phyloP scores from a whole-genome alignment of 2,888 invertebrate species.

The Melanophora roralis region DNA sequence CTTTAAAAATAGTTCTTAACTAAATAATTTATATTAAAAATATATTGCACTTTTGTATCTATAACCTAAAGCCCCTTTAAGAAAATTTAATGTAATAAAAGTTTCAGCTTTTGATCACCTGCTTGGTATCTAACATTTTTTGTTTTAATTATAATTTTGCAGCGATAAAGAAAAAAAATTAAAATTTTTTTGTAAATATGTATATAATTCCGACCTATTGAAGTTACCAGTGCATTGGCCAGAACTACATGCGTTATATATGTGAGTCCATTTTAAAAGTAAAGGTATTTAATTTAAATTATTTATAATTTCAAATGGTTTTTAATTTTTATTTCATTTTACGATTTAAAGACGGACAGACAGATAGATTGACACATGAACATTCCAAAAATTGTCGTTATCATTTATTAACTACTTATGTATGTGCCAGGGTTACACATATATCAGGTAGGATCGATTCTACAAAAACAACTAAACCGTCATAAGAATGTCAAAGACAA shows the following conservation, averaged over 20 bases:
- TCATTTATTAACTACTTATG: no score
- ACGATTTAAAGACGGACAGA: no score
- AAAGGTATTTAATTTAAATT: not conserved
- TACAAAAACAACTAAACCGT: no score
- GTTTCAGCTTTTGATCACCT: constrained; percentile 42
- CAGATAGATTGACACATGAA: no score
- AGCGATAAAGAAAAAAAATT: no score
- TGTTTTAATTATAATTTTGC: constrained; percentile 12
- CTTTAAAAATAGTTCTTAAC: constrained; percentile 4
- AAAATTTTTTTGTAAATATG: no score
- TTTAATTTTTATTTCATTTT: not conserved
- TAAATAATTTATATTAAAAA: not conserved
- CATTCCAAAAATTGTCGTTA: no score
- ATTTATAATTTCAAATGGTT: not conserved
- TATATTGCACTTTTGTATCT: constrained; percentile 34
- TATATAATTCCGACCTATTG: no score
- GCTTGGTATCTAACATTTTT: constrained; percentile 33
- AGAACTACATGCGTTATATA: not conserved
- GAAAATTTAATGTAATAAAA: constrained; percentile 20
- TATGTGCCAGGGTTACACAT: no score
- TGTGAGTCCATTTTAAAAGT: constrained; percentile 1
- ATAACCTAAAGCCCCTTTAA: not conserved
- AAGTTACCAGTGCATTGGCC: no score
- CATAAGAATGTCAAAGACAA: no score
- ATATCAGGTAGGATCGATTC: no score